Evolutionary conservation across 2,888 invertebrate species (phyloP), one percentile per base, ranked within the genome.

Genomic region (Meiosimyza platycephala): DNA sequence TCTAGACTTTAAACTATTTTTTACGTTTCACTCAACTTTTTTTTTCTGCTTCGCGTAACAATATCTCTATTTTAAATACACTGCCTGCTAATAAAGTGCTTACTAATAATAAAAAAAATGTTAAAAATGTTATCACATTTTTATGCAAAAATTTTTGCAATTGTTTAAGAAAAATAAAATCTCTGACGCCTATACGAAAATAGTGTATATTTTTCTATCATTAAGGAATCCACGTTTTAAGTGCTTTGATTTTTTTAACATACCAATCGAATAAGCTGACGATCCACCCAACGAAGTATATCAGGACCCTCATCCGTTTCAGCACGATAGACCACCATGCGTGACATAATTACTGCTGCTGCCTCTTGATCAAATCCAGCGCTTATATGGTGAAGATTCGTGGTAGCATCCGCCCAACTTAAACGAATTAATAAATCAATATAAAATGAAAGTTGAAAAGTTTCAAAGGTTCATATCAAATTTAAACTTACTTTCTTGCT

Each of bases 281-380:
- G 90, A 87, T 99, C 99, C 13, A 99, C 93, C 99, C 99, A 99
- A 85, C 99, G 92, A 78, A 99, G 90, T 52, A 99, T 98, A 86
- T 99, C 99, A 0, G 98, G 96, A 48, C 98, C 97, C 84, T 98
- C 98, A 82, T 96, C 95, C 13, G 94, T 93, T 87, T 98, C 97
- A 0, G 99, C 98, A 80, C 97, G 90, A 89, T 96, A 98, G 47
- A 98, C 97, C 15, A 98, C 99, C 86, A 98, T 93, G 33, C 99
- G 91, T 0, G 97, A 95, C 97, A 99, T 98, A 68, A 98, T 90
- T 70, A 99, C 99, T 0, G 99, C 98, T 0, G 98, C 96, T 15
- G 98, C 95, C 88, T 99, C 99, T 89, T 99, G 98, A 89, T 99
- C 98, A 88, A 98, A 98, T 3, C 98, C 97, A 52, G 96, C 95